Percentiles rank a stretch among this genome's conserved stretches.
Conservation (phyloP, 2,113 vertebrate species). For the Hymenochirus boettgeri region DNA sequence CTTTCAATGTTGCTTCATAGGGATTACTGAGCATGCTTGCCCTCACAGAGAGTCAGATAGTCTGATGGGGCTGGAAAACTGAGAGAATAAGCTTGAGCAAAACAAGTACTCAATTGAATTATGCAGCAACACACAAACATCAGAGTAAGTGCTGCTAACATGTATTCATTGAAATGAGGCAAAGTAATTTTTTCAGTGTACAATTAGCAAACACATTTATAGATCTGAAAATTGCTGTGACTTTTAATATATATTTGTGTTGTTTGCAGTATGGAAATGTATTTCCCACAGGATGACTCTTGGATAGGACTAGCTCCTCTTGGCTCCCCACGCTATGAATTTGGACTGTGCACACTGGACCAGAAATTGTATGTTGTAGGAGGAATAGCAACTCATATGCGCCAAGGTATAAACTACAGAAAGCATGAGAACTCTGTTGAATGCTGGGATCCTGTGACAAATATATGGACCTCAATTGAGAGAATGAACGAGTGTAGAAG, state of each 20-base stretch:
- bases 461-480: conserved; percentile 85
- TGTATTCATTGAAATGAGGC: too few relatives aligned
- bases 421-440: conserved; percentile 92
- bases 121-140: too few relatives aligned
- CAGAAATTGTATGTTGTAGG: conserved; percentile 93
- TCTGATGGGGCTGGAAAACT: too few relatives aligned
- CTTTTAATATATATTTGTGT: not conserved
- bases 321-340: conserved; percentile 88
- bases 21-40: too few relatives aligned
- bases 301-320: conserved; percentile 95
- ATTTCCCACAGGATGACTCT: conserved; percentile 93
- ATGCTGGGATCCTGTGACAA: conserved; percentile 93
- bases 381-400: conserved; percentile 89
- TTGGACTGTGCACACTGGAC: conserved; percentile 88
- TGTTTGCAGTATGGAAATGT: conserved; percentile 89
- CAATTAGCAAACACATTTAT: too few relatives aligned
- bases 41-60: too few relatives aligned
- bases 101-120: too few relatives aligned
- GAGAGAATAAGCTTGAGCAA: too few relatives aligned
- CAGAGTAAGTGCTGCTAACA: too few relatives aligned
- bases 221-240: too few relatives aligned
- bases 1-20: too few relatives aligned
- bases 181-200: too few relatives aligned
- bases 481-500: conserved; percentile 90
- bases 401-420: conserved; percentile 84